Conservation (phyloP, 1,140 invertebrate species). For the Camponotus pennsylvanicus region DNA sequence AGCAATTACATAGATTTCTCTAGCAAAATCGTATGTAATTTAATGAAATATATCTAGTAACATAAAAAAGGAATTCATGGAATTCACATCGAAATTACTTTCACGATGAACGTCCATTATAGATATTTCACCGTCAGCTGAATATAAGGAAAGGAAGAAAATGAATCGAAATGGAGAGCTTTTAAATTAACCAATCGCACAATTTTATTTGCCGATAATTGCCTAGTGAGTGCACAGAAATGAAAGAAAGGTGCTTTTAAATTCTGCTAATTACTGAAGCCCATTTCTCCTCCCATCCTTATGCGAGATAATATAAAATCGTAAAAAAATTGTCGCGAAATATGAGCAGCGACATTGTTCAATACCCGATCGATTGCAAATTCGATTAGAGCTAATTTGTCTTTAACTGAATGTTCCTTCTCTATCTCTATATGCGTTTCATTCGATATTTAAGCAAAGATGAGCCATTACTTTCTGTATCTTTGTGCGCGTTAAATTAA, state of each 20-base stretch:
- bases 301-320: slow-evolving; percentile 29
- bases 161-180: slow-evolving; percentile 20
- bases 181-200: slow-evolving; percentile 51
- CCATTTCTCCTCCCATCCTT: not conserved
- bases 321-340: slow-evolving; percentile 8
- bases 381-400: slow-evolving; percentile 9
- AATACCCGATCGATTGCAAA: slow-evolving; percentile 5
- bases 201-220: slow-evolving; percentile 58
- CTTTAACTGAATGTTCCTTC: not conserved
- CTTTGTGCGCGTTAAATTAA: not conserved
- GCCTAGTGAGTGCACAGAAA: slow-evolving; percentile 31
- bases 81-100: slow-evolving; percentile 31
- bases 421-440: not conserved
- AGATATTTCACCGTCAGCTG: slow-evolving; percentile 22
- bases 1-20: not conserved
- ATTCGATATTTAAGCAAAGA: slow-evolving; percentile 19
- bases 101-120: slow-evolving; percentile 15
- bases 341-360: slow-evolving; percentile 19
- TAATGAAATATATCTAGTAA: slow-evolving; percentile 22
- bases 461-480: not conserved
- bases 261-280: slow-evolving; percentile 44
- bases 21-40: slow-evolving; percentile 5
- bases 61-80: not conserved
- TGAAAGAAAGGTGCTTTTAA: slow-evolving; percentile 39
- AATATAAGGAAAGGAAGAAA: slow-evolving; percentile 26